A percentile compares a stretch with the other conserved stretches of the same genome.
phyloP scores from a whole-genome alignment of 2,113 vertebrate genomes.

The Rhinogobius similis region DNA sequence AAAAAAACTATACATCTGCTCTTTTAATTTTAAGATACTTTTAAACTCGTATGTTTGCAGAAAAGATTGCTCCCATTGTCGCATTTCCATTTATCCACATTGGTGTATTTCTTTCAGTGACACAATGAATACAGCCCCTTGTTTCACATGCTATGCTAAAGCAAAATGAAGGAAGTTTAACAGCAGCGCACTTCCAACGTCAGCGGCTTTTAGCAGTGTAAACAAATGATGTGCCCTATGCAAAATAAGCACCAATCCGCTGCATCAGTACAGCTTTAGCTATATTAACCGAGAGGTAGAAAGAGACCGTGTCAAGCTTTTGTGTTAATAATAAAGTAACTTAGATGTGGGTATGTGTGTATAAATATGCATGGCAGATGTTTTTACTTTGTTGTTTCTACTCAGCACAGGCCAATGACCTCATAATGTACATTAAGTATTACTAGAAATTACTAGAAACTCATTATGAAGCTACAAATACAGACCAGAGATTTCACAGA shows the following conservation, averaged over 20 bases:
- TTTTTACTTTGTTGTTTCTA: too few species aligned
- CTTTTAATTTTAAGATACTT: not conserved
- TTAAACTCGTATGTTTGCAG: not conserved
- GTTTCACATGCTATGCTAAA: not conserved
- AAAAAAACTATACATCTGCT: not conserved
- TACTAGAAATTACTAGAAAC: too few species aligned
- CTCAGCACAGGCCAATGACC: too few species aligned
- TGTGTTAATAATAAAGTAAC: too few species aligned
- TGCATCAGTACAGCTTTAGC: too few species aligned
- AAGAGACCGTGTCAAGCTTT: too few species aligned
- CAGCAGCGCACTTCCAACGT: slow-evolving; percentile 1
- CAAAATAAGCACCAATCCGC: not conserved
- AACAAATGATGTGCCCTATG: not conserved
- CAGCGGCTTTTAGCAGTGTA: not conserved
- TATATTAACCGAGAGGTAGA: too few species aligned
- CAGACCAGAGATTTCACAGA: not conserved
- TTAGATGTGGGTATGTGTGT: too few species aligned
- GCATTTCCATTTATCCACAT: not conserved
- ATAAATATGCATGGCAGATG: too few species aligned
- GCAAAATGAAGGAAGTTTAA: slow-evolving; percentile 3
- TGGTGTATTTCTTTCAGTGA: not conserved
- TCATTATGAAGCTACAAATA: not conserved
- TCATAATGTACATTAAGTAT: too few species aligned
- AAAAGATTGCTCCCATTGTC: too few species aligned
- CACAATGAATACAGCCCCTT: too few species aligned